A percentile compares a stretch with the other conserved stretches of the same genome.
Evolutionary conservation across 2,888 invertebrate genomes (phyloP).

Genomic region (Scotopteryx bipunctaria): DNA sequence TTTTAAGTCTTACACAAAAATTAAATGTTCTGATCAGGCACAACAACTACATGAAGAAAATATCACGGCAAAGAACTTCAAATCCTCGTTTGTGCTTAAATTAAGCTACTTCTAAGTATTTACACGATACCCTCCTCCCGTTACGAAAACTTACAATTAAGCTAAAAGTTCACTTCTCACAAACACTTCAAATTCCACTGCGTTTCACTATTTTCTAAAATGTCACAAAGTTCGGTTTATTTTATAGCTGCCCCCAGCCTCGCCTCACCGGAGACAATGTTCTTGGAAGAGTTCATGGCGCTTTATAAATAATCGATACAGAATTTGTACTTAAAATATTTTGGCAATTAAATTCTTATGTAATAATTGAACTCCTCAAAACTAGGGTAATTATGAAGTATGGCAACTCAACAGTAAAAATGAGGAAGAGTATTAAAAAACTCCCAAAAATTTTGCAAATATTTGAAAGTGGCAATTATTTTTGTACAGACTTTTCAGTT

Average conservation of each 20-base stretch:
- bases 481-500: too few species aligned
- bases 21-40: slow-evolving; percentile 32
- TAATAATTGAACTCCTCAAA: slow-evolving; percentile 10
- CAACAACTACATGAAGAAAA: slow-evolving; percentile 37
- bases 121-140: slow-evolving; percentile 69
- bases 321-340: too few species aligned
- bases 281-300: slow-evolving; percentile 57
- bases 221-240: slow-evolving; percentile 33
- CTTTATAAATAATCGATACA: slow-evolving; percentile 12
- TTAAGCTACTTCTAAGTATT: slow-evolving; percentile 56
- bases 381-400: slow-evolving; percentile 13
- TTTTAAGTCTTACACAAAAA: slow-evolving; percentile 4
- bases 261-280: slow-evolving; percentile 79
- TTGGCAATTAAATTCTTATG: slow-evolving; percentile 15
- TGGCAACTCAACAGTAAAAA: slow-evolving; percentile 9
- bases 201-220: slow-evolving; percentile 51
- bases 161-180: slow-evolving; percentile 53
- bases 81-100: slow-evolving; percentile 74
- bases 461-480: neutral
- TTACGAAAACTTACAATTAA: slow-evolving; percentile 41
- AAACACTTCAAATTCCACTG: slow-evolving; percentile 52
- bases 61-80: slow-evolving; percentile 67
- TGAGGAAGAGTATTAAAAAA: neutral
- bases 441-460: neutral
- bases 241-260: slow-evolving; percentile 57